These are phyloP conservation scores for Sialis lutaria DNA, from an alignment of 2,888 invertebrate genomes.

Conservation along the genomic window DNA sequence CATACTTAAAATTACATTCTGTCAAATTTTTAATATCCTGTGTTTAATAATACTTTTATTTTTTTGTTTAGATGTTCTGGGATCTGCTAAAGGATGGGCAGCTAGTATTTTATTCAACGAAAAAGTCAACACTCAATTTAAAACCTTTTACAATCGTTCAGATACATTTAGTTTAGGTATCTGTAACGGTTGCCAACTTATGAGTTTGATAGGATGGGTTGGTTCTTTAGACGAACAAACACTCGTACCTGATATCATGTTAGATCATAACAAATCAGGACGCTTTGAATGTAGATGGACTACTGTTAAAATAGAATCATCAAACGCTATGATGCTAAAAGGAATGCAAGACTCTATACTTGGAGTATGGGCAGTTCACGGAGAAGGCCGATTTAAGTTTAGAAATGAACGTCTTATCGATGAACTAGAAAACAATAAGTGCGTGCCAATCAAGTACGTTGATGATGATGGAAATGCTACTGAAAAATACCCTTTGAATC, in stretches of 20 bases:
- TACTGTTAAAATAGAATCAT: constrained; percentile 47
- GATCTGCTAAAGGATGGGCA: constrained; percentile 97
- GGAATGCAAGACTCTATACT: constrained; percentile 78
- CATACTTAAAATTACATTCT: too few species aligned
- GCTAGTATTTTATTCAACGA: constrained; percentile 74
- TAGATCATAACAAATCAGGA: constrained; percentile 78
- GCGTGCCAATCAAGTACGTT: constrained; percentile 67
- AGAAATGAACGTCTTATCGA: constrained; percentile 29
- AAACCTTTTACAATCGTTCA: constrained; percentile 46
- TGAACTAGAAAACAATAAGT: constrained; percentile 34
- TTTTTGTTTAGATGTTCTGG: constrained; percentile 82
- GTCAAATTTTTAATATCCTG: too few species aligned
- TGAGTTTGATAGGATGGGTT: constrained; percentile 87
- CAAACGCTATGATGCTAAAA: constrained; percentile 66
- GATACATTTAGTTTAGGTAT: constrained; percentile 93
- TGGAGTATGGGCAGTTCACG: constrained; percentile 96
- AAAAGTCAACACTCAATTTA: constrained; percentile 55
- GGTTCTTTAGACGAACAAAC: constrained; percentile 26
- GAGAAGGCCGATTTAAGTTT: constrained; percentile 70
- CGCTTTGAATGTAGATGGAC: constrained; percentile 60
- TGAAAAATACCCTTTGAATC: constrained; percentile 81
- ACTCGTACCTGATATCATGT: constrained; percentile 39
- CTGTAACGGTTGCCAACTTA: constrained; percentile 97
- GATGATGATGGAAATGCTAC: constrained; percentile 63
- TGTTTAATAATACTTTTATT: too few species aligned